These are phyloP conservation scores for Meda fulgida DNA, from an alignment of 2,797 vertebrate genomes.

Conservation along the genomic window DNA sequence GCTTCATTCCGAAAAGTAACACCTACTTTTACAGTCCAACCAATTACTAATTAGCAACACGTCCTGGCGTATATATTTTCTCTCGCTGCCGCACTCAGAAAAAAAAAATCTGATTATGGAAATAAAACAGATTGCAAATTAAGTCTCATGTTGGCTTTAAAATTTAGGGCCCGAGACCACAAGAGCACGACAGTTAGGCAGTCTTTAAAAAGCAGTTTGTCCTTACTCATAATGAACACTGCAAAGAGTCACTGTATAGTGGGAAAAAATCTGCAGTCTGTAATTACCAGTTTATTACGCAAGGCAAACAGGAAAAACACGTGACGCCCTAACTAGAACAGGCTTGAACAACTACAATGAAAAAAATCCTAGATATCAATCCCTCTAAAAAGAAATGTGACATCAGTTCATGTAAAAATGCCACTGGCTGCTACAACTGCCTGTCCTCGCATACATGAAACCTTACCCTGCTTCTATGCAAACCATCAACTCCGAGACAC, in stretches of 20 bases:
- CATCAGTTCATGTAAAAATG: not conserved
- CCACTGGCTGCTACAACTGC: not conserved
- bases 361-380: not conserved
- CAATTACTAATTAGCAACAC: not conserved
- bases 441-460: not conserved
- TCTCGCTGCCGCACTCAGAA: not conserved
- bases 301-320: not conserved
- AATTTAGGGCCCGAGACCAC: not conserved
- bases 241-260: not conserved
- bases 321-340: not conserved
- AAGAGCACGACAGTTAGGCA: not conserved
- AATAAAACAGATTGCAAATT: not conserved
- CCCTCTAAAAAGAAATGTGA: not conserved
- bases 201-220: not conserved
- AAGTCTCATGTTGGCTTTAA: not conserved
- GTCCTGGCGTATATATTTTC: not conserved
- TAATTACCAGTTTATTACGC: not conserved
- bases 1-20: not conserved
- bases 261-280: not conserved
- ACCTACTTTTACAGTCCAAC: not conserved
- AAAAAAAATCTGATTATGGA: not conserved
- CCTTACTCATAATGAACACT: not conserved
- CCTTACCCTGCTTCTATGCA: slow-evolving; percentile 16
- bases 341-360: not conserved
- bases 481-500: not conserved